Evolutionary conservation across 2,113 vertebrate species (phyloP).

Genomic region (Taurulus bubalis): DNA sequence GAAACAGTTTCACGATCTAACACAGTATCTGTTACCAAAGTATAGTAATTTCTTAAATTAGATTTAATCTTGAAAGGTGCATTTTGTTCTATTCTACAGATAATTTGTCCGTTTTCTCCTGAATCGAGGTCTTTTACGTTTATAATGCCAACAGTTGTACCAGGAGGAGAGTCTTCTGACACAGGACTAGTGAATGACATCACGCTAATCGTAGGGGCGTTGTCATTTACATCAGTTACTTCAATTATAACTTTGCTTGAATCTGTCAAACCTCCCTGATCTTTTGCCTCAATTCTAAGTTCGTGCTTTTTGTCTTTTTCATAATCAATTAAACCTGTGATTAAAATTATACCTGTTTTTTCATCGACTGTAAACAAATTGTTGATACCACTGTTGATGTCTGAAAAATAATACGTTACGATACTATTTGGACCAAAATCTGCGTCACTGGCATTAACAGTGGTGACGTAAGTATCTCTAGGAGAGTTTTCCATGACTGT

Average conservation of each 20-base stretch:
- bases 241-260: conserved; percentile 33
- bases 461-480: neutral
- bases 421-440: neutral
- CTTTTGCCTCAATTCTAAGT: conserved; percentile 20
- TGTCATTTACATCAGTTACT: conserved; percentile 25
- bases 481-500: neutral
- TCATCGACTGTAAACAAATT: no score
- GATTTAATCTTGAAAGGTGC: conserved; percentile 64
- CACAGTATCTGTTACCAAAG: conserved; percentile 21
- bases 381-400: no score
- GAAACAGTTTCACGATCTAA: conserved; percentile 36
- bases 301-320: conserved; percentile 48
- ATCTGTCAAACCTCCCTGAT: conserved; percentile 29
- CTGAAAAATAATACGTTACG: neutral
- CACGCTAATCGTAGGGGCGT: conserved; percentile 2
- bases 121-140: conserved; percentile 70
- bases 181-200: conserved; percentile 50
- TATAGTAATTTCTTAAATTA: conserved; percentile 36
- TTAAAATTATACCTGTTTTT: no score
- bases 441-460: conserved; percentile 4
- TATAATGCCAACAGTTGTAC: conserved; percentile 52
- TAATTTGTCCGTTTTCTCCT: conserved; percentile 61
- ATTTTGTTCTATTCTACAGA: conserved; percentile 48
- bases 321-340: conserved; percentile 29
- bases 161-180: conserved; percentile 27